Percentiles rank a stretch among this genome's conserved stretches.
These are phyloP conservation scores for Apotomis turbidana DNA, from an alignment of 2,888 invertebrate genomes.

Conservation along the genomic window DNA sequence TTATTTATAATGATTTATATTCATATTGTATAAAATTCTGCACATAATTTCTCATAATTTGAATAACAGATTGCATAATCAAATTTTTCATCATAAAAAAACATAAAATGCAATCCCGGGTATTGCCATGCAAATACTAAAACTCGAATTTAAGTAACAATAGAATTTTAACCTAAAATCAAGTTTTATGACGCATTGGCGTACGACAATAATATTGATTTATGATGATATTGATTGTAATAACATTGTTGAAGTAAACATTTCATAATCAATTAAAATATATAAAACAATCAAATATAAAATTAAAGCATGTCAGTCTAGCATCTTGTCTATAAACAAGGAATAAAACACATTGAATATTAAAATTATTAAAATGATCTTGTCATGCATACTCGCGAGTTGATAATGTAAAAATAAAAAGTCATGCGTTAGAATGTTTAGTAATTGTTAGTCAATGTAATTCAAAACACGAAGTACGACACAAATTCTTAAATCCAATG, in stretches of 20 bases:
- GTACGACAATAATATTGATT: constrained; percentile 58
- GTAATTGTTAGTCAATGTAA: constrained; percentile 80
- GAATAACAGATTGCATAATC: constrained; percentile 78
- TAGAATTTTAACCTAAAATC: constrained; percentile 70
- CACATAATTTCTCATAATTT: constrained; percentile 49
- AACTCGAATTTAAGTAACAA: constrained; percentile 74
- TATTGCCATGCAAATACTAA: constrained; percentile 79
- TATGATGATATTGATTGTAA: constrained; percentile 47
- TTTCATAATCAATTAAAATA: constrained; percentile 60
- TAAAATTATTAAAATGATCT: constrained; percentile 46
- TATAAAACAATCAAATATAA: constrained; percentile 54
- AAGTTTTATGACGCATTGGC: constrained; percentile 77
- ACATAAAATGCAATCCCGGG: constrained; percentile 80
- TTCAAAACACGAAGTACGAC: constrained; percentile 62
- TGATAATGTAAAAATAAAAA: constrained; percentile 67
- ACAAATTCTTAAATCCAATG: constrained; percentile 42
- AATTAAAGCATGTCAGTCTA: constrained; percentile 71
- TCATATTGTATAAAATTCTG: constrained; percentile 59
- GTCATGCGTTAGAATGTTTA: constrained; percentile 81
- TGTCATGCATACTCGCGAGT: constrained; percentile 82
- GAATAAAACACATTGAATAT: constrained; percentile 51
- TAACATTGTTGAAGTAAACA: constrained; percentile 79
- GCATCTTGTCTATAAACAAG: constrained; percentile 58
- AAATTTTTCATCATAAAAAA: constrained; percentile 76
- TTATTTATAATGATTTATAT: constrained; percentile 71